Conservation (phyloP, 2,888 invertebrate genomes). For the Bombylius major region DNA sequence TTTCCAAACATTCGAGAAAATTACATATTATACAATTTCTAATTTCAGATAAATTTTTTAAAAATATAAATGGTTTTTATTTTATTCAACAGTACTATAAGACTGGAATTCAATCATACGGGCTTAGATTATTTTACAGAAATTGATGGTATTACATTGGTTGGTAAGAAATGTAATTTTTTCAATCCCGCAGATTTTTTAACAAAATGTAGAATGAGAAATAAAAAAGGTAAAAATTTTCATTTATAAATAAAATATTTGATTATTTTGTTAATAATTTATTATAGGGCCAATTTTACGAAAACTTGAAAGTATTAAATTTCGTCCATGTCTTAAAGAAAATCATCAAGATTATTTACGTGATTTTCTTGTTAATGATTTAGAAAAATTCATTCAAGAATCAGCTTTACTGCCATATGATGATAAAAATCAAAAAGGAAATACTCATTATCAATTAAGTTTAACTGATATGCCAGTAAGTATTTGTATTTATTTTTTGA, state of each 20-base stretch:
- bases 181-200: conserved; percentile 21
- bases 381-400: conserved; percentile 28
- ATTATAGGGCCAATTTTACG: conserved; percentile 28
- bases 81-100: conserved; percentile 47
- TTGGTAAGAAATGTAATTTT: conserved; percentile 44
- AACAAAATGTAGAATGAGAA: conserved; percentile 19
- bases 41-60: too few species aligned
- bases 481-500: conserved; percentile 1
- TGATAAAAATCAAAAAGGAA: conserved; percentile 9
- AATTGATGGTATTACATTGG: conserved; percentile 70
- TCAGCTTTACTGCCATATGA: conserved; percentile 14
- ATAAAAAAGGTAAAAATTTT: conserved; percentile 17
- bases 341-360: conserved; percentile 25
- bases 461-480: conserved; percentile 36
- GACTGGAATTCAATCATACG: conserved; percentile 77
- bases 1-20: neutral
- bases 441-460: conserved; percentile 10
- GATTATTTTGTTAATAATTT: neutral
- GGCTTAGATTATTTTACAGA: conserved; percentile 75
- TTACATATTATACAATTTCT: too few species aligned
- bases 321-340: conserved; percentile 26
- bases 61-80: conserved; percentile 8
- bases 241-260: neutral
- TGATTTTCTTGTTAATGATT: conserved; percentile 31
- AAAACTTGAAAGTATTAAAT: conserved; percentile 31